A percentile compares a stretch with the other conserved stretches of the same genome.
These are phyloP conservation scores for Agonum fuliginosum DNA, from an alignment of 2,888 invertebrate species.

Conservation along the genomic window DNA sequence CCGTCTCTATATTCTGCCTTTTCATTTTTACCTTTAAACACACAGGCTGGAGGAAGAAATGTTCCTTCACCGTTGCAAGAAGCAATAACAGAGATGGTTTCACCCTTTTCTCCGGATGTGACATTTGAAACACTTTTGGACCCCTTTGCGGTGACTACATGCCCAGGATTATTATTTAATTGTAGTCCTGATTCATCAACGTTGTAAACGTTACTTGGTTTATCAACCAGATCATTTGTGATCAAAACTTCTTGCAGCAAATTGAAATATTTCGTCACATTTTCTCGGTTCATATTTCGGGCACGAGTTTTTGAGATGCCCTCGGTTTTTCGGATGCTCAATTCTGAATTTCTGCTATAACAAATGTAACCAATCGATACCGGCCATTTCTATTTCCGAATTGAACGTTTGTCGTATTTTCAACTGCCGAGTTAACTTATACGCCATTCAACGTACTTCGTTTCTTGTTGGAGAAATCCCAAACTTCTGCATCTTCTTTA, in stretches of 20 bases:
- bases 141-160: constrained; percentile 64
- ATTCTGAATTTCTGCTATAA: constrained; percentile 49
- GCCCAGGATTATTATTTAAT: constrained; percentile 52
- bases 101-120: constrained; percentile 65
- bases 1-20: constrained; percentile 65
- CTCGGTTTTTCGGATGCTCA: constrained; percentile 52
- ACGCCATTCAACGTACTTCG: neutral
- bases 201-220: constrained; percentile 63
- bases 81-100: constrained; percentile 67
- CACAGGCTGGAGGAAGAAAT: constrained; percentile 65
- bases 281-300: constrained; percentile 47
- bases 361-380: constrained; percentile 41
- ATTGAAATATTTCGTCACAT: constrained; percentile 54
- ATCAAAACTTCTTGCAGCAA: neutral
- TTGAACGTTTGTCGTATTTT: constrained; percentile 55
- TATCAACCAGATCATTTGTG: constrained; percentile 60
- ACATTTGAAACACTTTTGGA: constrained; percentile 64
- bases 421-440: constrained; percentile 52
- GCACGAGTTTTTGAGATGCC: constrained; percentile 51
- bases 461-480: constrained; percentile 21
- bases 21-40: constrained; percentile 66
- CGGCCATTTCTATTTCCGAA: constrained; percentile 50
- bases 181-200: constrained; percentile 63
- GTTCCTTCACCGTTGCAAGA: constrained; percentile 68
- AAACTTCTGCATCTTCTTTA: constrained; percentile 7